Evolutionary conservation across 2,113 vertebrate genomes (phyloP).

Genomic region (Arothron firmamentum): DNA sequence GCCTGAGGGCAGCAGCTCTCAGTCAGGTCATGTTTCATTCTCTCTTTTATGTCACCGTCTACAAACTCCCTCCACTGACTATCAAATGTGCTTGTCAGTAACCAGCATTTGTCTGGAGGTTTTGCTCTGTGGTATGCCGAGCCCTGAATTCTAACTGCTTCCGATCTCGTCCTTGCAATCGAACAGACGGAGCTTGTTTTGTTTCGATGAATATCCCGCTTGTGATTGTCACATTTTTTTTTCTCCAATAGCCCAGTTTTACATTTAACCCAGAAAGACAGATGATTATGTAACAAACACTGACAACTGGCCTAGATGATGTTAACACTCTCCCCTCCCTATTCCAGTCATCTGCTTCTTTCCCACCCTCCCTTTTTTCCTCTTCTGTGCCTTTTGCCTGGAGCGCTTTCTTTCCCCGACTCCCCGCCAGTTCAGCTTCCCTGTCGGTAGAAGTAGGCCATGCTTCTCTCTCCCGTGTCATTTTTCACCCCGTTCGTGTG

Average conservation of each 20-base stretch:
- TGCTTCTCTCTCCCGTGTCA: constrained; percentile 46
- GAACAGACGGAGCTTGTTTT: constrained; percentile 15
- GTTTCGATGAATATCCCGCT: constrained; percentile 21
- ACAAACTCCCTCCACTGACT: constrained; percentile 9
- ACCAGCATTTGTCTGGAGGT: constrained; percentile 11
- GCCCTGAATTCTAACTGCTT: not conserved
- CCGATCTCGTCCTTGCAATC: not conserved
- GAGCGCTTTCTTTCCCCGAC: not conserved
- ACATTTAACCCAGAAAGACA: constrained; percentile 60
- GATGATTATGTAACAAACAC: constrained; percentile 67
- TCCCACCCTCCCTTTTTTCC: constrained; percentile 14
- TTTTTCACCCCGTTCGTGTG: constrained; percentile 49
- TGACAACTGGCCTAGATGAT: constrained; percentile 64
- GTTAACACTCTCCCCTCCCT: constrained; percentile 42
- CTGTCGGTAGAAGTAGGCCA: constrained; percentile 59
- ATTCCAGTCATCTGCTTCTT: constrained; percentile 20
- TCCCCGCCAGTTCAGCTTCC: constrained; percentile 21
- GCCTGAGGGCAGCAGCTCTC: constrained; percentile 30
- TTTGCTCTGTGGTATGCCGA: not conserved
- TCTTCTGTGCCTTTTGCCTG: constrained; percentile 21
- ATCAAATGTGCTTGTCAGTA: not conserved
- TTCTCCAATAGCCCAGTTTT: constrained; percentile 54
- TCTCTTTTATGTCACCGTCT: too few relatives aligned
- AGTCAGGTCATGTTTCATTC: constrained; percentile 50
- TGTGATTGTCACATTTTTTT: constrained; percentile 44